phyloP scores from a whole-genome alignment of 2,113 vertebrate genomes.

The Rattus norvegicus region GRCr8 NC_086033.1:67713501-67714000 shows the following conservation, averaged over 20 bases:
- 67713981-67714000: not conserved
- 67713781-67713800: slow-evolving; percentile 31
- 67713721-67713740: not conserved
- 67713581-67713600: slow-evolving; percentile 81
- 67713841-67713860: not conserved
- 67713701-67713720: not conserved
- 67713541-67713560: slow-evolving; percentile 66
- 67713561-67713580: slow-evolving; percentile 81
- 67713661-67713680: slow-evolving; percentile 65
- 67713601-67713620: slow-evolving; percentile 77
- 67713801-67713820: not conserved
- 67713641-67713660: slow-evolving; percentile 66
- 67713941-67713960: slow-evolving; percentile 29
- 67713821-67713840: not conserved
- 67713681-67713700: not conserved
- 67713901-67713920: not conserved
- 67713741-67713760: not conserved
- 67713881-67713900: not conserved
- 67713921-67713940: not conserved
- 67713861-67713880: not conserved
- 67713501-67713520: slow-evolving; percentile 77
- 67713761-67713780: not conserved
- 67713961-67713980: slow-evolving; percentile 24
- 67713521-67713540: slow-evolving; percentile 69
- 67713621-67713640: slow-evolving; percentile 81